phyloP scores from a whole-genome alignment of 2,113 vertebrate species.

The Micromys minutus region DNA sequence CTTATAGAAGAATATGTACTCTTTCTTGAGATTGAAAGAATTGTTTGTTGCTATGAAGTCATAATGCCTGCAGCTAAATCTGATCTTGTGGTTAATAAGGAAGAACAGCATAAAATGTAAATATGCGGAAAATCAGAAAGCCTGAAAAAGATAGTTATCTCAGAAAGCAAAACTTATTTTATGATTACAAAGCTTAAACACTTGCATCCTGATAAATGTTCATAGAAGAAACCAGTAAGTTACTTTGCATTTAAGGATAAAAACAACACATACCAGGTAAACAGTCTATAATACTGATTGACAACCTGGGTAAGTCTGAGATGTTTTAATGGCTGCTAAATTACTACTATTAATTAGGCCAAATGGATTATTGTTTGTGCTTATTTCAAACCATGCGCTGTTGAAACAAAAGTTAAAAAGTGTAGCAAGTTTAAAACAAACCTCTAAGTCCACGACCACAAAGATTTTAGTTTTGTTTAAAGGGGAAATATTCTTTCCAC shows the following conservation, averaged over 20 bases:
- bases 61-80: slow-evolving; percentile 1
- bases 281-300: neutral
- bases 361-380: neutral
- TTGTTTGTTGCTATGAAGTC: slow-evolving; percentile 47
- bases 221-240: neutral
- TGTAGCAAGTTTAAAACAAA: slow-evolving; percentile 31
- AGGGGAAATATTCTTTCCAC: neutral
- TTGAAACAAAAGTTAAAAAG: slow-evolving; percentile 26
- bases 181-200: neutral
- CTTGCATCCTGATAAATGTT: neutral
- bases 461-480: slow-evolving; percentile 8
- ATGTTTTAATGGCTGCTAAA: slow-evolving; percentile 41
- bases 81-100: slow-evolving; percentile 39
- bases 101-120: neutral
- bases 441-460: neutral
- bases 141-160: slow-evolving; percentile 34
- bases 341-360: neutral
- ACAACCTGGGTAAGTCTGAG: neutral
- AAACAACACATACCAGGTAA: neutral
- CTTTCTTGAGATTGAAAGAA: slow-evolving; percentile 42
- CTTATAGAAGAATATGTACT: neutral
- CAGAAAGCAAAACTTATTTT: neutral
- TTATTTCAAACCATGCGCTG: neutral
- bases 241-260: neutral
- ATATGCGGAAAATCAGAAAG: neutral